Evolutionary conservation across 2,797 vertebrate genomes (phyloP).

Genomic region (Anniella stebbinsi): DNA sequence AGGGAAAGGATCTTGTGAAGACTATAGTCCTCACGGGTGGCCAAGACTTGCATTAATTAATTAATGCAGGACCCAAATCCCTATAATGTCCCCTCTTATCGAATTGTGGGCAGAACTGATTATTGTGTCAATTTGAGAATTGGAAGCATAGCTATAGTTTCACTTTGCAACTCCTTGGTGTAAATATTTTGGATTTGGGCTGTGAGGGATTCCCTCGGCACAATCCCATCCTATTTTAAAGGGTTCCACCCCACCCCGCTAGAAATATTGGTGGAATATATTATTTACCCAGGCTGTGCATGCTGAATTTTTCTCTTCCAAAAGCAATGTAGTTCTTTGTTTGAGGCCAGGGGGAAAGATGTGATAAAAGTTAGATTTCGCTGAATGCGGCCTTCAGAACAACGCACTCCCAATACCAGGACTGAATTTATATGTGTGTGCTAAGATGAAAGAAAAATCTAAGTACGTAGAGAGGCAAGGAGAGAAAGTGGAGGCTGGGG

Average conservation of each 20-base stretch:
- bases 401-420: conserved; percentile 34
- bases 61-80: neutral
- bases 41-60: too few species aligned
- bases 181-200: neutral
- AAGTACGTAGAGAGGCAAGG: conserved; percentile 41
- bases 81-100: neutral
- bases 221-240: neutral
- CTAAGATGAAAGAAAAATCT: conserved; percentile 27
- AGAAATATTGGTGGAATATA: neutral
- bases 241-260: too few species aligned
- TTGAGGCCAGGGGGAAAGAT: neutral
- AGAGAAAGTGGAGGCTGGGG: conserved; percentile 68
- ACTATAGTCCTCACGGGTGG: too few species aligned
- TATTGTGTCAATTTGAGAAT: neutral
- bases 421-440: neutral
- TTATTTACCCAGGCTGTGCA: neutral
- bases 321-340: neutral
- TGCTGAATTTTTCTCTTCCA: neutral
- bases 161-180: neutral
- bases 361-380: conserved; percentile 27
- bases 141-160: neutral
- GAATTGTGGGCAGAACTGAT: too few species aligned
- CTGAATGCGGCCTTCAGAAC: conserved; percentile 48
- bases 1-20: too few species aligned
- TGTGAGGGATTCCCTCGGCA: neutral